These are phyloP conservation scores for Trididemnum miniatum DNA, from an alignment of 23 tunicate species.

Conservation along the genomic window DNA sequence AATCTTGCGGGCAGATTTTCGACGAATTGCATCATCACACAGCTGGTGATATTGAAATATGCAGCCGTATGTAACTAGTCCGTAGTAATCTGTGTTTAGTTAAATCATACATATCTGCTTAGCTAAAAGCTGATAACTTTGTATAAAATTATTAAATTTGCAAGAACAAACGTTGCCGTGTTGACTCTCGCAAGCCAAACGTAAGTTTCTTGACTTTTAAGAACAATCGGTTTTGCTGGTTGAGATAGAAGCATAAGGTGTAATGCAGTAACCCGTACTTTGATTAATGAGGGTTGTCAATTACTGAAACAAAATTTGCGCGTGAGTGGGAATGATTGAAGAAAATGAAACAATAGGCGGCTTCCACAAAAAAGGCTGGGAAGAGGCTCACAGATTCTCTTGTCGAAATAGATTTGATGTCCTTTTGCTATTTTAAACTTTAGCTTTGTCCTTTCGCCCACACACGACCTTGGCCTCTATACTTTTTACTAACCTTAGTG, in stretches of 20 bases:
- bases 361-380: too few relatives aligned
- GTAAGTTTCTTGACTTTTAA: too few relatives aligned
- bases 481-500: not conserved
- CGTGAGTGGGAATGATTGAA: not conserved
- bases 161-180: too few relatives aligned
- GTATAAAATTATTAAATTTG: too few relatives aligned
- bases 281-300: conserved; percentile 7
- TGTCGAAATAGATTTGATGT: too few relatives aligned
- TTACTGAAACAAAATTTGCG: not conserved
- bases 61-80: not conserved
- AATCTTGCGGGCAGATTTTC: not conserved
- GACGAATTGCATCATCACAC: not conserved
- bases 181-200: too few relatives aligned
- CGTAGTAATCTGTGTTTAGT: conserved; percentile 14
- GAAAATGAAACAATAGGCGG: not conserved
- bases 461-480: not conserved
- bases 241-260: too few relatives aligned
- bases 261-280: too few relatives aligned
- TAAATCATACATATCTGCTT: not conserved
- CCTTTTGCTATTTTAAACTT: too few relatives aligned
- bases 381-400: too few relatives aligned
- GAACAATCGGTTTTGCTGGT: too few relatives aligned
- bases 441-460: not conserved
- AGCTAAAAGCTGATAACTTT: too few relatives aligned
- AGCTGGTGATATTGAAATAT: not conserved